Percentiles rank a stretch among this genome's conserved stretches.
These are phyloP conservation scores for Ceraclea dissimilis DNA, from an alignment of 2,888 invertebrate species.

Conservation along the genomic window DNA sequence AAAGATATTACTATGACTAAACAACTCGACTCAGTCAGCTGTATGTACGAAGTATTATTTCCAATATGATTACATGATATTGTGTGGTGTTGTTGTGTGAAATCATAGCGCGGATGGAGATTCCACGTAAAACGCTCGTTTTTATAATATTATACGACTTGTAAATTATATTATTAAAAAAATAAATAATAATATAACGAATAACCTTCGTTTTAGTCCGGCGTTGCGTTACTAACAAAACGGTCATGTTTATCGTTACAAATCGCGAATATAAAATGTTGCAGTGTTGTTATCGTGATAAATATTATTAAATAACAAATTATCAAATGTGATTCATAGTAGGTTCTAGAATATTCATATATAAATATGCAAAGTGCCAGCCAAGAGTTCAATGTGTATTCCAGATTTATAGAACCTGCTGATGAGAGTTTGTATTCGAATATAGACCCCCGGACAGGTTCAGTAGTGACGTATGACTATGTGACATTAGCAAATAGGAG, in stretches of 20 bases:
- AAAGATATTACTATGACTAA: no score
- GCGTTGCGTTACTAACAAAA: background rate
- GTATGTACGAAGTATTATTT: background rate
- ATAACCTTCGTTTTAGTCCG: background rate
- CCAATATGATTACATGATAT: no score
- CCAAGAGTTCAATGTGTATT: background rate
- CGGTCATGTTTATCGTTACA: background rate
- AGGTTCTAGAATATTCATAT: no score
- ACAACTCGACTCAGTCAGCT: background rate
- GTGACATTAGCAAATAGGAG: background rate
- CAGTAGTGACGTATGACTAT: background rate
- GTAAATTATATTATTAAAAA: background rate
- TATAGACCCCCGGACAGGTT: constrained; percentile 12
- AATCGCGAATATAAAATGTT: no score
- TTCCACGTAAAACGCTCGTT: background rate
- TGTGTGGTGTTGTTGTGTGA: background rate
- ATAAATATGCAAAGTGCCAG: background rate
- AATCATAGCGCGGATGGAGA: background rate
- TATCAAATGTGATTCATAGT: no score
- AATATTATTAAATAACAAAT: no score
- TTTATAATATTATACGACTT: background rate
- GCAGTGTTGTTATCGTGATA: no score
- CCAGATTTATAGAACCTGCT: background rate
- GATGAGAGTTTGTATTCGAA: constrained; percentile 11
- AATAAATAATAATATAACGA: background rate